Evolutionary conservation across 2,113 vertebrate species (phyloP).

Genomic region (Xenopus tropicalis): DNA sequence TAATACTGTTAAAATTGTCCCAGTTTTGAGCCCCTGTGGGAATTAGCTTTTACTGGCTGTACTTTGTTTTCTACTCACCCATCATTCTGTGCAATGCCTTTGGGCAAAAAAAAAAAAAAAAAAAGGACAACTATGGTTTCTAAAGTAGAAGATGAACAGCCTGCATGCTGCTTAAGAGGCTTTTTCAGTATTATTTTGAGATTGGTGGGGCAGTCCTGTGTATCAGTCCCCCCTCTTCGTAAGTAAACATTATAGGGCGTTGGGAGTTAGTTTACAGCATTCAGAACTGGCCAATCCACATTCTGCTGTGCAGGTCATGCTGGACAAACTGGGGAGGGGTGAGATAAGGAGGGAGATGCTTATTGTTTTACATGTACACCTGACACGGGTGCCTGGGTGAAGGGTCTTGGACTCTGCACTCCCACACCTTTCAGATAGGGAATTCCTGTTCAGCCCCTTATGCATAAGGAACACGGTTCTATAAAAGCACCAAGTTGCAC

Average conservation of each 20-base stretch:
- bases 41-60: no score
- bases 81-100: background rate
- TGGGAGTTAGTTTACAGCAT: slow-evolving; percentile 21
- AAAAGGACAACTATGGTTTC: background rate
- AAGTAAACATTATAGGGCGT: slow-evolving; percentile 26
- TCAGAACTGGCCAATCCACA: slow-evolving; percentile 40
- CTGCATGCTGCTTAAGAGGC: background rate
- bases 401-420: slow-evolving; percentile 31
- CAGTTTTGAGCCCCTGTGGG: no score
- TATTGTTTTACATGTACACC: slow-evolving; percentile 29
- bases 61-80: slow-evolving; percentile 4
- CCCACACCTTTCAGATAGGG: slow-evolving; percentile 4
- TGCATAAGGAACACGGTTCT: no score
- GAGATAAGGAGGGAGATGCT: slow-evolving; percentile 25
- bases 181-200: background rate
- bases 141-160: slow-evolving; percentile 30
- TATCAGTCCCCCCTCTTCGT: slow-evolving; percentile 16
- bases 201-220: background rate
- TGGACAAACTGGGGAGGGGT: slow-evolving; percentile 2
- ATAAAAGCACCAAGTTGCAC: no score
- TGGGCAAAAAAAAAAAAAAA: background rate
- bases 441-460: slow-evolving; percentile 1
- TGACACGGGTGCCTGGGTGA: slow-evolving; percentile 15
- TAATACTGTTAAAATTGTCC: no score
- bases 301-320: slow-evolving; percentile 25